phyloP scores from a whole-genome alignment of 1,140 invertebrate species.

The Eulimnadia texana region DNA sequence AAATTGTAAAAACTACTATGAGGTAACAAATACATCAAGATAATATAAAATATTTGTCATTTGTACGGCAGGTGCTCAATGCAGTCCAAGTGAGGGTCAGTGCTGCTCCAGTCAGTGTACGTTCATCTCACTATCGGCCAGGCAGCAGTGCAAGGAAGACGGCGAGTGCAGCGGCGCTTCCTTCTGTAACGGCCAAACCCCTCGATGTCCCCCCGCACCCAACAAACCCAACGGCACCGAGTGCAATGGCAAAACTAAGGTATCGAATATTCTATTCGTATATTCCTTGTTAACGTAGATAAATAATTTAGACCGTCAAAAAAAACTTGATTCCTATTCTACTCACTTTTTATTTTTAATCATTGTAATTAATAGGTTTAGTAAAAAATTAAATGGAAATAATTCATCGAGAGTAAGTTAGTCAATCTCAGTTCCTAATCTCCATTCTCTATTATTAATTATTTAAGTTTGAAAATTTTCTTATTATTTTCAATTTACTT shows the following conservation, averaged over 20 bases:
- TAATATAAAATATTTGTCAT: background rate
- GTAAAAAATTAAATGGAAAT: too few species aligned
- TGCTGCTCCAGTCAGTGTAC: constrained; percentile 76
- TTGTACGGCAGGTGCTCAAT: background rate
- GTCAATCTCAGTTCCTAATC: too few species aligned
- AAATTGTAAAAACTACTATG: background rate
- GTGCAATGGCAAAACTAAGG: constrained; percentile 65
- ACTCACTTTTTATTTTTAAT: too few species aligned
- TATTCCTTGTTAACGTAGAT: background rate
- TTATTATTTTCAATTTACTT: background rate
- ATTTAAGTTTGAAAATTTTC: too few species aligned
- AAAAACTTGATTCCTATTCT: background rate
- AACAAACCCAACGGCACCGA: constrained; percentile 64
- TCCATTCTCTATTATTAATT: too few species aligned
- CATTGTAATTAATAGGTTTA: too few species aligned
- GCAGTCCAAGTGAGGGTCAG: constrained; percentile 87
- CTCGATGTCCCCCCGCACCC: constrained; percentile 67
- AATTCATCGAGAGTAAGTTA: too few species aligned
- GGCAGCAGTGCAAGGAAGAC: constrained; percentile 51
- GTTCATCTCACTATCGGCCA: constrained; percentile 44
- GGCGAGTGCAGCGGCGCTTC: constrained; percentile 77
- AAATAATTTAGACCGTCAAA: background rate
- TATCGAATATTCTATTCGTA: constrained; percentile 21
- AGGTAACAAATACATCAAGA: too few species aligned
- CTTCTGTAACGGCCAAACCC: constrained; percentile 66